phyloP scores from a whole-genome alignment of 1,140 invertebrate species.

The Zelostemma sp. region DNA sequence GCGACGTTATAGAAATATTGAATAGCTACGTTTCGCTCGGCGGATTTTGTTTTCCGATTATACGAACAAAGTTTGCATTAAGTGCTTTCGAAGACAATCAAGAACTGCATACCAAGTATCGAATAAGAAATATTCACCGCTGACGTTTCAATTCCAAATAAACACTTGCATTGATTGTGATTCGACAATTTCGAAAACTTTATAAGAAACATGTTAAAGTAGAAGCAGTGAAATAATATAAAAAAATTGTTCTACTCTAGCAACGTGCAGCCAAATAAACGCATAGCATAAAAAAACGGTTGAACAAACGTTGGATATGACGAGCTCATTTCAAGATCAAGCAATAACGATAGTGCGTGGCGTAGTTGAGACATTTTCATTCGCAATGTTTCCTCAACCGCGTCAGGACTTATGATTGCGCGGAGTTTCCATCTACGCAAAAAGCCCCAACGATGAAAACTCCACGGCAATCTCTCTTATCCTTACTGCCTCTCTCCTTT shows the following conservation, averaged over 20 bases:
- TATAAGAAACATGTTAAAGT: no score
- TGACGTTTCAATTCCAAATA: no score
- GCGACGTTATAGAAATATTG: conserved; percentile 10
- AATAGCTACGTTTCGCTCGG: conserved; percentile 17
- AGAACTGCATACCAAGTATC: no score
- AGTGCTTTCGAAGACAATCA: conserved; percentile 1
- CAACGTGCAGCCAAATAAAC: conserved; percentile 22
- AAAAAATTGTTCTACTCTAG: no score
- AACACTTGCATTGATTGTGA: no score
- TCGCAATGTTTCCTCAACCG: conserved; percentile 50
- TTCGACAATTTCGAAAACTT: no score
- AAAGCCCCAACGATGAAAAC: conserved; percentile 52
- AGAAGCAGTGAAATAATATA: no score
- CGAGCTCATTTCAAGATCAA: conserved; percentile 44
- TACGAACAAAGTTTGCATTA: conserved; percentile 15
- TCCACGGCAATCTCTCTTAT: conserved; percentile 42
- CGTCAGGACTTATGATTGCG: conserved; percentile 54
- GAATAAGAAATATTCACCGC: no score
- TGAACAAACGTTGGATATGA: conserved; percentile 23
- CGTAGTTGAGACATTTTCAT: conserved; percentile 51
- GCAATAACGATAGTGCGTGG: conserved; percentile 50
- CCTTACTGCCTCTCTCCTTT: conserved; percentile 26
- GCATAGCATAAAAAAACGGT: background rate
- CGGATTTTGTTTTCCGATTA: conserved; percentile 12
- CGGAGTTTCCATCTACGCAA: conserved; percentile 48